Percentiles rank a stretch among this genome's conserved stretches.
These are phyloP conservation scores for Thymallus thymallus DNA, from an alignment of 2,113 vertebrate genomes.

Conservation along the genomic window DNA sequence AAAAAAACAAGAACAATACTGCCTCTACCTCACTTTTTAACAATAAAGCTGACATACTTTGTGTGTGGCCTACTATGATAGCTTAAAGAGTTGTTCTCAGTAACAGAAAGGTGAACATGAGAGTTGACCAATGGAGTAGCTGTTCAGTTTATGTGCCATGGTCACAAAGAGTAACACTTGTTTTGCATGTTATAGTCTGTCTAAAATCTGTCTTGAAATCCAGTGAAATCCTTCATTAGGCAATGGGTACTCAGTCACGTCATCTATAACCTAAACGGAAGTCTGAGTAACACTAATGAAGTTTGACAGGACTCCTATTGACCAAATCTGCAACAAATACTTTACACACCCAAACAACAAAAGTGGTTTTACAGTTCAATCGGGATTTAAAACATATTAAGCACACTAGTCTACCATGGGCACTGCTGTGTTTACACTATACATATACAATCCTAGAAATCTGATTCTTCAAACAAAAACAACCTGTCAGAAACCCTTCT, in stretches of 20 bases:
- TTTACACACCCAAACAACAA: neutral
- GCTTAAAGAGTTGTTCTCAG: no score
- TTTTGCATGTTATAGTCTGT: no score
- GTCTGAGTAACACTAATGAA: neutral
- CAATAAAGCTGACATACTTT: no score
- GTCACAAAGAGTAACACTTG: no score
- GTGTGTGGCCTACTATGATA: no score
- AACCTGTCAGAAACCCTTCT: neutral
- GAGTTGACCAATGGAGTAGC: no score
- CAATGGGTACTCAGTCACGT: neutral
- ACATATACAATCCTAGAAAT: conserved; percentile 1
- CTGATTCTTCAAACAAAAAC: conserved; percentile 7
- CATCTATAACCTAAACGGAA: neutral
- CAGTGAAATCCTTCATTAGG: neutral
- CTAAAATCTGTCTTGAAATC: no score
- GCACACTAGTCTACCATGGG: neutral
- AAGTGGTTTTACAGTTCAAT: neutral
- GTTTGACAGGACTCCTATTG: neutral
- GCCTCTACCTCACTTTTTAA: no score
- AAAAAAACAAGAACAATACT: no score
- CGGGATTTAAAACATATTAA: neutral
- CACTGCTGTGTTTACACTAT: neutral
- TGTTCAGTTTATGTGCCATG: no score
- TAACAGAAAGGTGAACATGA: no score
- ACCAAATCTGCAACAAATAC: neutral